Evolutionary conservation across 2,888 invertebrate species (phyloP), one percentile per base, ranked within the genome.

Genomic region (Hypomecis punctinalis): DNA sequence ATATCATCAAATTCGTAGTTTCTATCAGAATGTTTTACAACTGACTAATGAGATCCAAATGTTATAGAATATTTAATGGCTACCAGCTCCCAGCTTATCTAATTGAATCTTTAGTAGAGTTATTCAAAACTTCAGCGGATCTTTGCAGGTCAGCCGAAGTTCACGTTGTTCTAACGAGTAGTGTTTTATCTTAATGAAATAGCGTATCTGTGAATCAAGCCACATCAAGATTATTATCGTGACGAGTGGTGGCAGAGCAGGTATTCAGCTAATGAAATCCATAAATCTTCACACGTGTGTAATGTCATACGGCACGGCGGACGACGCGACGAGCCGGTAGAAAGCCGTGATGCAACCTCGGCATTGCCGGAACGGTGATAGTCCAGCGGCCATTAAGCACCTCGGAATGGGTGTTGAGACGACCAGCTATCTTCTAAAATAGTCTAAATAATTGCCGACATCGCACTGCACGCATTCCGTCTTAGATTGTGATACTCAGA

Each of bases 301-400:
- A 68, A 61, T 68, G 70, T 67, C 68, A 73, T 67, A 67, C 36
- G 9, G 40, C 33, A 62, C 55, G 6, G 45, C 33, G 56, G 39
- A 42, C 52, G 43, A 68, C 70, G 65, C 40, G 40, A 40, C 58
- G 40, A 40, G 36, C 53, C 72, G 76, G 74, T 86, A 87, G 87
- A 88, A 87, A 88, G 88, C 83, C 76, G 73, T 85, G 84, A 83
- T 76, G 86, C 80, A 87, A 87, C 68, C 72, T 61, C 67, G 63
- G 46, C 60, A 49, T 71, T 69, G 73, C 74, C 77, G 72, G 75
- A 77, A 75, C 76, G 74, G 75, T 77, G 78, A 75, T 68, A 73
- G 66, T 75, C 75, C 75, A 76, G 75, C 69, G 52, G 61, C 66
- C 70, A 72, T 70, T 68, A 71, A 65, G 60, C 57, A 53, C 60